phyloP scores from a whole-genome alignment of 1,140 invertebrate species.

The Drosophila cardini region DNA sequence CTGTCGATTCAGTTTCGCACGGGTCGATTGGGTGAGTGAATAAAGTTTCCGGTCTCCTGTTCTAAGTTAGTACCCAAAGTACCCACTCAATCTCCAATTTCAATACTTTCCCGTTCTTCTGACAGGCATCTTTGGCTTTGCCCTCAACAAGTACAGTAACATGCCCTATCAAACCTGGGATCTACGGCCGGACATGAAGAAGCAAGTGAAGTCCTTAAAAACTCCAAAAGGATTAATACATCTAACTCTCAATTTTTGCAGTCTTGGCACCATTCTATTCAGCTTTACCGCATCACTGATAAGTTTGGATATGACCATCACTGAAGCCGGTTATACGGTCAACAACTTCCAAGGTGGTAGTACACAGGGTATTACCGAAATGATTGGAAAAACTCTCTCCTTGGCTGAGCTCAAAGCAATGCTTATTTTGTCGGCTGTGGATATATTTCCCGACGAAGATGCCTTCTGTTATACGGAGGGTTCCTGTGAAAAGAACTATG shows the following conservation, averaged over 20 bases:
- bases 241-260: background rate
- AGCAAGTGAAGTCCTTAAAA: conserved; percentile 28
- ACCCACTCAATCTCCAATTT: background rate
- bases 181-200: conserved; percentile 89
- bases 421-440: conserved; percentile 87
- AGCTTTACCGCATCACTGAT: conserved; percentile 89
- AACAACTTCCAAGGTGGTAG: conserved; percentile 82
- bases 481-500: conserved; percentile 89
- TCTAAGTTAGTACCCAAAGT: too few relatives aligned
- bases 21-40: conserved; percentile 87
- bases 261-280: conserved; percentile 86
- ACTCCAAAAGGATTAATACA: too few relatives aligned
- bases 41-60: background rate
- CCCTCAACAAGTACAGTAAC: conserved; percentile 90
- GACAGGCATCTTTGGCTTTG: conserved; percentile 89
- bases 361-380: conserved; percentile 70
- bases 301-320: conserved; percentile 89
- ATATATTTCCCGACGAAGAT: conserved; percentile 95
- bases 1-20: conserved; percentile 90
- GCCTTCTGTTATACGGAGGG: conserved; percentile 92
- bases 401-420: conserved; percentile 73
- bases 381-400: conserved; percentile 78
- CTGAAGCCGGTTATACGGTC: conserved; percentile 84
- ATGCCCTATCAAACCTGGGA: conserved; percentile 95
- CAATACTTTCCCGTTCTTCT: background rate